A percentile compares a stretch with the other conserved stretches of the same genome.
Conservation (phyloP, 2,888 invertebrate species). For the Dorcus hopei region DNA sequence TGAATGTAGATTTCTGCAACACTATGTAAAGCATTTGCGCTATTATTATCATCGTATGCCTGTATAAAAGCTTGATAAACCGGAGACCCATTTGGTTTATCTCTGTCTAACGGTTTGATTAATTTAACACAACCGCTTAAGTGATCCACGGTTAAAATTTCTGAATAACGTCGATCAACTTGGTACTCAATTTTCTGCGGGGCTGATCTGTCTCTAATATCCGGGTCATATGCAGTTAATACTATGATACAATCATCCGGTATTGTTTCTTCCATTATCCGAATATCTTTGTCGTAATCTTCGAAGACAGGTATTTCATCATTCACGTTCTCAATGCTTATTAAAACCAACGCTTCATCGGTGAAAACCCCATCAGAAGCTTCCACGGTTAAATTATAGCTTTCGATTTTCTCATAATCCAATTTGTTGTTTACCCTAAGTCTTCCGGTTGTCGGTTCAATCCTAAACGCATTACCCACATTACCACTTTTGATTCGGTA, state of each 20-base stretch:
- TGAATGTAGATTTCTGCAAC: constrained; percentile 66
- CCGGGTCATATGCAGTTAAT: constrained; percentile 80
- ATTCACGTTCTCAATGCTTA: constrained; percentile 85
- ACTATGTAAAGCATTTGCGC: constrained; percentile 60
- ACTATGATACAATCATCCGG: constrained; percentile 68
- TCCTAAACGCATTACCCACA: constrained; percentile 79
- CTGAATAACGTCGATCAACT: constrained; percentile 68
- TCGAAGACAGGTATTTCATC: constrained; percentile 87
- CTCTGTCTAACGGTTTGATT: constrained; percentile 79
- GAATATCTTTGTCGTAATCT: constrained; percentile 66
- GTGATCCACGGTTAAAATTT: constrained; percentile 65
- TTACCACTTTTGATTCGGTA: constrained; percentile 90
- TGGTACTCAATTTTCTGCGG: constrained; percentile 79
- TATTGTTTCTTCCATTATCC: constrained; percentile 65
- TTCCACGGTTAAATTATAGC: constrained; percentile 77
- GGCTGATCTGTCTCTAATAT: constrained; percentile 71
- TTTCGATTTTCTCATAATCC: constrained; percentile 82
- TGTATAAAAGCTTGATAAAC: constrained; percentile 72
- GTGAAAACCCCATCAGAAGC: constrained; percentile 83
- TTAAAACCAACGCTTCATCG: constrained; percentile 78
- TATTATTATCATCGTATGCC: constrained; percentile 75
- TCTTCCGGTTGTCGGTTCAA: constrained; percentile 81
- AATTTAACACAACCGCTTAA: constrained; percentile 69
- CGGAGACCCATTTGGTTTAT: constrained; percentile 81
- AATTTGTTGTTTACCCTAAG: constrained; percentile 74